These are phyloP conservation scores for Clarias pachynema DNA, from an alignment of 2,797 vertebrate species.

Conservation along the genomic window DNA sequence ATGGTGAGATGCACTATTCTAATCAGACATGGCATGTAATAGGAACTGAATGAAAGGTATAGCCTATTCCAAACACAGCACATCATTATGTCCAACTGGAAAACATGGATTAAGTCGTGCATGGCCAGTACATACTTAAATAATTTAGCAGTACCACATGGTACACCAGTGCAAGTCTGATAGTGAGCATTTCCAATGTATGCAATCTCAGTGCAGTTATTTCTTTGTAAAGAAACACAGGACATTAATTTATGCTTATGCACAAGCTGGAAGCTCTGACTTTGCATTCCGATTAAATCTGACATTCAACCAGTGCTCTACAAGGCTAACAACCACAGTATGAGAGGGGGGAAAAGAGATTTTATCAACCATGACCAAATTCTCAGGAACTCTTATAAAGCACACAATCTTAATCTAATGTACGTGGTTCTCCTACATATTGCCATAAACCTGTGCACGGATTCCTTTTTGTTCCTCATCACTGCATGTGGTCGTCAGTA, in stretches of 20 bases:
- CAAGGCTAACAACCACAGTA: not conserved
- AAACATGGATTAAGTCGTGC: not conserved
- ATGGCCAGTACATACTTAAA: not conserved
- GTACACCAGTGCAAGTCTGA: not conserved
- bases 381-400: conserved; percentile 40
- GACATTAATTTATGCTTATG: not conserved
- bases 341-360: not conserved
- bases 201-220: not conserved
- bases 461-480: conserved; percentile 22
- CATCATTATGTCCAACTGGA: not conserved
- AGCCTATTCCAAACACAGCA: not conserved
- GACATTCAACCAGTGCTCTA: not conserved
- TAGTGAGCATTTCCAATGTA: not conserved
- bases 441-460: conserved; percentile 36
- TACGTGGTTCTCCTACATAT: conserved; percentile 28
- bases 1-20: not conserved
- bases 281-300: conserved; percentile 15
- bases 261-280: not conserved
- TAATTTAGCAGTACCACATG: not conserved
- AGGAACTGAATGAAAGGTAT: not conserved
- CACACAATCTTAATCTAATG: conserved; percentile 35
- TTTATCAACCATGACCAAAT: conserved; percentile 23
- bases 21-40: not conserved
- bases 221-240: not conserved
- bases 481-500: conserved; percentile 52